Conservation (phyloP, 2,113 vertebrate genomes). For the Scatophagus argus region DNA sequence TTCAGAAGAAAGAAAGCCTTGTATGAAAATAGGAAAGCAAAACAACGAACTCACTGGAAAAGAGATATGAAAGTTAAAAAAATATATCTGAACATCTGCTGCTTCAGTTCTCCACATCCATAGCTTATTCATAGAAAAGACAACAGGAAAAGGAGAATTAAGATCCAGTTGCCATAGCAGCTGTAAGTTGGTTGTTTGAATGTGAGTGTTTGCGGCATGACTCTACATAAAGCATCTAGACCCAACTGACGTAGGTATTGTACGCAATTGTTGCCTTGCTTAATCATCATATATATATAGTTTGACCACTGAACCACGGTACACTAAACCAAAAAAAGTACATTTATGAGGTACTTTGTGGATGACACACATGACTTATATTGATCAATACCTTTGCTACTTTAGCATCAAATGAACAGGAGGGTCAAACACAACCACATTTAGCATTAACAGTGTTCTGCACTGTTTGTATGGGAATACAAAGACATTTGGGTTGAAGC, state of each 20-base stretch:
- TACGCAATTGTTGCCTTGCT: slow-evolving; percentile 10
- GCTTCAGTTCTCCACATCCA: slow-evolving; percentile 3
- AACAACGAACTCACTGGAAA: neutral
- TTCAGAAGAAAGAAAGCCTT: neutral
- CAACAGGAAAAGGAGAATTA: slow-evolving; percentile 6
- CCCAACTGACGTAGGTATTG: neutral
- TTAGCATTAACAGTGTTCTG: neutral
- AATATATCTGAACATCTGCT: neutral
- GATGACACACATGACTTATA: neutral
- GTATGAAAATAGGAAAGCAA: neutral
- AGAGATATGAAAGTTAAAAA: neutral
- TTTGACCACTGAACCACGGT: neutral
- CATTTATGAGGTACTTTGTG: neutral
- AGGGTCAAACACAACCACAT: neutral
- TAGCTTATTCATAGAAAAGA: slow-evolving; percentile 2
- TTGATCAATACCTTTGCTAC: neutral
- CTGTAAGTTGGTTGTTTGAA: slow-evolving; percentile 48
- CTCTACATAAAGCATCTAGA: slow-evolving; percentile 23
- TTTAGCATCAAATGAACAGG: neutral
- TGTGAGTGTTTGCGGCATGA: slow-evolving; percentile 26
- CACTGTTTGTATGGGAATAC: neutral
- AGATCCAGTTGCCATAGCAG: slow-evolving; percentile 67
- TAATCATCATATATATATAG: neutral
- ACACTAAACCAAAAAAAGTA: neutral
- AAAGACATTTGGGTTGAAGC: neutral